Evolutionary conservation across 92 coral and sea anemone species (phyloP).

Genomic region (Meandrina meandrites): DNA sequence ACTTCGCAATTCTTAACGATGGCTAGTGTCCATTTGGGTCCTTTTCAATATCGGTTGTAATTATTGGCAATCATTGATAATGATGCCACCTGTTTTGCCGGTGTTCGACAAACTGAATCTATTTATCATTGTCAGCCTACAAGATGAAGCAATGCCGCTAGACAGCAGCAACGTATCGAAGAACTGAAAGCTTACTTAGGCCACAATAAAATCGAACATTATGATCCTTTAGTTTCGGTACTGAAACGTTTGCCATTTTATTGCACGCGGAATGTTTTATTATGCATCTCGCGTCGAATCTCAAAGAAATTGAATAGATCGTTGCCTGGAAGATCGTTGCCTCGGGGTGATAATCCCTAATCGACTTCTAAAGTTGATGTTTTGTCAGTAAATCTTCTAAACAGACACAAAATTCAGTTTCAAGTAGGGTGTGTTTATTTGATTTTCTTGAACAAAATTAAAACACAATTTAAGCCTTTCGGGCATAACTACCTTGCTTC

Average conservation of each 20-base stretch:
- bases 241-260: background rate
- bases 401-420: background rate
- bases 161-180: background rate
- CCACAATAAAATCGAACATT: background rate
- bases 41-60: background rate
- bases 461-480: background rate
- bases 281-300: background rate
- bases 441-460: background rate
- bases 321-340: background rate
- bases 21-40: background rate
- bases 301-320: background rate
- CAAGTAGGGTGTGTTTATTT: background rate
- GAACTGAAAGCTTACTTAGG: background rate
- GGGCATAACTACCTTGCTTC: background rate
- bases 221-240: background rate
- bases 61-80: background rate
- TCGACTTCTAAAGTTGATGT: background rate
- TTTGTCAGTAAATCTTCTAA: background rate
- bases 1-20: background rate
- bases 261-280: background rate
- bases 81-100: conserved; percentile 7
- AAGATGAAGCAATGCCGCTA: background rate
- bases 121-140: background rate
- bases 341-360: background rate
- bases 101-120: background rate